Conservation (phyloP, 2,888 invertebrate species). For the Phytoseiulus persimilis region DNA sequence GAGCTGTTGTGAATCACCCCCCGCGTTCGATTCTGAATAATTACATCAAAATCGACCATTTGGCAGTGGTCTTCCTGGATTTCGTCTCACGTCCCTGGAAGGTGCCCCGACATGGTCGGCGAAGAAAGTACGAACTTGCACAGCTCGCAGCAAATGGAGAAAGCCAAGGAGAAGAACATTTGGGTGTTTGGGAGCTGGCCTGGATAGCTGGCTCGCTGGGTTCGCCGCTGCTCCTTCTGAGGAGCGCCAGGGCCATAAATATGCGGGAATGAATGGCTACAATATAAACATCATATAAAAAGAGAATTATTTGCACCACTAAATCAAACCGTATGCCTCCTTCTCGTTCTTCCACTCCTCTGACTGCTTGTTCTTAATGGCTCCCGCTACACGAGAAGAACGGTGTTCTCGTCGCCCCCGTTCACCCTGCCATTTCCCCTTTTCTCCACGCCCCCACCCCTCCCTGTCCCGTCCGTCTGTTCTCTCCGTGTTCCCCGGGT, state of each 20-base stretch:
- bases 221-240: background rate
- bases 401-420: background rate
- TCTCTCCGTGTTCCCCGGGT: background rate
- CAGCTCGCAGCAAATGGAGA: background rate
- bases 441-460: background rate
- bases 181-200: background rate
- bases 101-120: too few species aligned
- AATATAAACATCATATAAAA: slow-evolving; percentile 38
- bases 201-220: background rate
- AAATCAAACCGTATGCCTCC: slow-evolving; percentile 24
- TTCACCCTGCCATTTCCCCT: background rate
- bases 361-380: background rate
- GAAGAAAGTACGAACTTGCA: background rate
- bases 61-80: too few species aligned
- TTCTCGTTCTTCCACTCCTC: slow-evolving; percentile 5
- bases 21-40: too few species aligned
- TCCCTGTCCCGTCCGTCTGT: background rate
- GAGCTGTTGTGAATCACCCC: too few species aligned
- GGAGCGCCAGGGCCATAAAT: slow-evolving; percentile 29
- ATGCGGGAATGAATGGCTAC: slow-evolving; percentile 37
- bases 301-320: slow-evolving; percentile 32
- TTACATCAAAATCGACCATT: too few species aligned
- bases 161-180: background rate
- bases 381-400: background rate
- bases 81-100: too few species aligned